A percentile compares a stretch with the other conserved stretches of the same genome.
phyloP scores from a whole-genome alignment of 2,888 invertebrate genomes.

The Frankliniella intonsa region DNA sequence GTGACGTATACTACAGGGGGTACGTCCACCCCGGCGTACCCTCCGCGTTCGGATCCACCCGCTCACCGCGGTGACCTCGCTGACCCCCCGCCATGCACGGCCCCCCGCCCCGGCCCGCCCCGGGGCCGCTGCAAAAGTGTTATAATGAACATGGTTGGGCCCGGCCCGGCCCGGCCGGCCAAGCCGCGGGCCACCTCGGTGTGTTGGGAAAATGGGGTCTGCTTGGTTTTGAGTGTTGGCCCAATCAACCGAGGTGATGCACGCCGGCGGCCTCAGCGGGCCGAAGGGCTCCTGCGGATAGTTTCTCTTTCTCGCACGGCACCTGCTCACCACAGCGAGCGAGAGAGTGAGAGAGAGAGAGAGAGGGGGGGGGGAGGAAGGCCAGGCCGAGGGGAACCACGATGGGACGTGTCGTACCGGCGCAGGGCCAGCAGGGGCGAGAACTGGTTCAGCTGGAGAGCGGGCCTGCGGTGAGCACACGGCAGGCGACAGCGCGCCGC shows the following conservation, averaged over 20 bases:
- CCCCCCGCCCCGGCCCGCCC: not conserved
- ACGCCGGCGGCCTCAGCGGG: not conserved
- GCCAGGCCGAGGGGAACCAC: not conserved
- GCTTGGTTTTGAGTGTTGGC: slow-evolving; percentile 19
- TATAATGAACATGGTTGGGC: slow-evolving; percentile 2
- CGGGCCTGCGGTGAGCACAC: not conserved
- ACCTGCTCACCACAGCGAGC: not conserved
- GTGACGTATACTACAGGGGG: no score
- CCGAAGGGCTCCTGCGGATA: not conserved
- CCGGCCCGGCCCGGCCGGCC: not conserved
- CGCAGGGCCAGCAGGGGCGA: not conserved
- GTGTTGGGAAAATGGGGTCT: slow-evolving; percentile 13
- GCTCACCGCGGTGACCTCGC: not conserved
- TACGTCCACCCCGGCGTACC: no score
- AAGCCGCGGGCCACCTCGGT: not conserved
- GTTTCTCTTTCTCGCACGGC: not conserved
- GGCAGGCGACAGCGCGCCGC: not conserved
- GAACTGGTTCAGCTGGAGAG: not conserved
- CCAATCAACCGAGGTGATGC: slow-evolving; percentile 13
- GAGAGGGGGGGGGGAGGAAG: not conserved
- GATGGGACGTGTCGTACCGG: not conserved
- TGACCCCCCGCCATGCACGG: not conserved
- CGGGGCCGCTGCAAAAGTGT: not conserved
- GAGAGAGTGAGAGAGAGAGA: not conserved
- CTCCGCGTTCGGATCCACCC: not conserved